Percentiles rank a stretch among this genome's conserved stretches.
Conservation (phyloP, 2,888 invertebrate genomes). For the Celastrina argiolus region DNA sequence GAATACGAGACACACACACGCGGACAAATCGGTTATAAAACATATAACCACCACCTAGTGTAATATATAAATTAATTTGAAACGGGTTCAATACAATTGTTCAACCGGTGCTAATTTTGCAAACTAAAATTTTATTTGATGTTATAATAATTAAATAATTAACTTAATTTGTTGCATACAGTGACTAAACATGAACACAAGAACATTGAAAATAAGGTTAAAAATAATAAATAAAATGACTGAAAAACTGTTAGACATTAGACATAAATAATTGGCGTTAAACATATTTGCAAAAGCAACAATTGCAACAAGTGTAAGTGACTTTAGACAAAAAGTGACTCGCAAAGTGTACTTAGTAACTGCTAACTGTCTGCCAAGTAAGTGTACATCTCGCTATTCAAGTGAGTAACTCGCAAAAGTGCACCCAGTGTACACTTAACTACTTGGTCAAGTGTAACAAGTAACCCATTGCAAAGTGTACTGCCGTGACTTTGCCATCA, state of each 20-base stretch:
- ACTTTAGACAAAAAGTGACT: not conserved
- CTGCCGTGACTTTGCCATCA: not conserved
- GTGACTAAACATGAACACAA: not conserved
- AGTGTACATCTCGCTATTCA: too few relatives aligned
- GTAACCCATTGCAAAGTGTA: too few relatives aligned
- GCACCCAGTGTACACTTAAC: not conserved
- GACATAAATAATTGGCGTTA: not conserved
- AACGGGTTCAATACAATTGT: not conserved
- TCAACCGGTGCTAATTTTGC: slow-evolving; percentile 6
- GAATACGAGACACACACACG: not conserved
- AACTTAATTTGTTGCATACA: not conserved
- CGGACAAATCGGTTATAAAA: not conserved
- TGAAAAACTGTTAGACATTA: not conserved
- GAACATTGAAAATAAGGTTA: not conserved
- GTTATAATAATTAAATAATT: not conserved
- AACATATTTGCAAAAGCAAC: too few relatives aligned
- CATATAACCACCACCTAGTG: slow-evolving; percentile 10
- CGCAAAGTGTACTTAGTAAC: not conserved
- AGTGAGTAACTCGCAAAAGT: too few relatives aligned
- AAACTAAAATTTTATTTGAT: slow-evolving; percentile 6
- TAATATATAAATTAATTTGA: not conserved
- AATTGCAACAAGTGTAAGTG: not conserved
- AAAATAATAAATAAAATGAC: not conserved
- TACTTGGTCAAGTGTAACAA: not conserved
- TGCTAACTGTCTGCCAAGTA: too few relatives aligned